These are phyloP conservation scores for Platorchestia sp. DNA, from an alignment of 1,140 invertebrate genomes.

Conservation along the genomic window DNA sequence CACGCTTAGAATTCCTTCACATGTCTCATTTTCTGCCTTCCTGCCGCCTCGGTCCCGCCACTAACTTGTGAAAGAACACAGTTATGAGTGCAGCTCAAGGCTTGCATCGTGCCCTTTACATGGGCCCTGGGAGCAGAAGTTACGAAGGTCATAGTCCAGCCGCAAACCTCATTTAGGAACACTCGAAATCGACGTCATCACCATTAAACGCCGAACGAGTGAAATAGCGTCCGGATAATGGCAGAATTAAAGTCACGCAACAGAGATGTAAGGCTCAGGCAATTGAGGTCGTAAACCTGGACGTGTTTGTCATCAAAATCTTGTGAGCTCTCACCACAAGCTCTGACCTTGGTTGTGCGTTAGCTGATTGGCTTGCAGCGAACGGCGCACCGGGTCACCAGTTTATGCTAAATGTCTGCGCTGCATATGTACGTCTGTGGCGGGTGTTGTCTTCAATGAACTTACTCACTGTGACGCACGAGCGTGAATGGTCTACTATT, in stretches of 20 bases:
- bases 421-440: neutral
- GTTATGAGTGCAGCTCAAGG: neutral
- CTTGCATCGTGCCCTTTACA: neutral
- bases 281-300: neutral
- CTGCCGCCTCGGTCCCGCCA: neutral
- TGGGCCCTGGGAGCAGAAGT: neutral
- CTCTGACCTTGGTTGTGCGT: neutral
- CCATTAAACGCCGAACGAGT: neutral
- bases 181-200: neutral
- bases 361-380: neutral
- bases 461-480: too few relatives aligned
- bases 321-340: neutral
- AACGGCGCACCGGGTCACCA: neutral
- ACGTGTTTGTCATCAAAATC: conserved; percentile 8
- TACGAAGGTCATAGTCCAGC: neutral
- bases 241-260: neutral
- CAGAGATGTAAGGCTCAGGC: neutral
- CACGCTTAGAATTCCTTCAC: neutral
- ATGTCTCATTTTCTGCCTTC: neutral
- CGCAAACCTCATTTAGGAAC: neutral
- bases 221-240: neutral
- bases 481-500: too few relatives aligned
- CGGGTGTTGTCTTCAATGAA: too few relatives aligned
- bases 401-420: neutral
- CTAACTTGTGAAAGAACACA: neutral